Conservation (phyloP, 2,797 vertebrate genomes). For the Tachyglossus aculeatus region DNA sequence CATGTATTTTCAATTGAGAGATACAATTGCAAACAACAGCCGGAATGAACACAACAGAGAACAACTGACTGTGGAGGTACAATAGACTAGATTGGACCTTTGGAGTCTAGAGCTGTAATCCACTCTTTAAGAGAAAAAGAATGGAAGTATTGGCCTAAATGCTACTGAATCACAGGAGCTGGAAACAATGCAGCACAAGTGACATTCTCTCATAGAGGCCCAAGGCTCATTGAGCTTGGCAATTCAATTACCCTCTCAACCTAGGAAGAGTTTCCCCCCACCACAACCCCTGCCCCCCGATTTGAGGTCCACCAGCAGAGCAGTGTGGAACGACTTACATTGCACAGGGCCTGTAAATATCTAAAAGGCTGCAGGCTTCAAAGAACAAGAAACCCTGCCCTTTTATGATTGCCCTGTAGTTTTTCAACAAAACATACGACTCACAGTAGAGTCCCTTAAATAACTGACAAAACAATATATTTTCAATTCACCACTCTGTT, state of each 20-base stretch:
- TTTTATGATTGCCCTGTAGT: slow-evolving; percentile 55
- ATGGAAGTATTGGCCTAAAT: slow-evolving; percentile 60
- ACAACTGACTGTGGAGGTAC: slow-evolving; percentile 43
- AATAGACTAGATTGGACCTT: slow-evolving; percentile 55
- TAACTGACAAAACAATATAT: slow-evolving; percentile 48
- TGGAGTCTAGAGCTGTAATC: slow-evolving; percentile 64
- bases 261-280: slow-evolving; percentile 44
- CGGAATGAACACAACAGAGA: slow-evolving; percentile 27
- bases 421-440: slow-evolving; percentile 52
- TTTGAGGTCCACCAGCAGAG: slow-evolving; percentile 45
- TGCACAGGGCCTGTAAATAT: slow-evolving; percentile 55
- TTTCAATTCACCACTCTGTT: slow-evolving; percentile 35
- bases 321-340: slow-evolving; percentile 25
- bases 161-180: slow-evolving; percentile 49
- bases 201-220: slow-evolving; percentile 60
- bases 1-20: slow-evolving; percentile 32
- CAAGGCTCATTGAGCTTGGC: slow-evolving; percentile 63
- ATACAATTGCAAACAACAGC: slow-evolving; percentile 24
- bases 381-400: slow-evolving; percentile 66
- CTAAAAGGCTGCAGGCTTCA: slow-evolving; percentile 65
- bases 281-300: slow-evolving; percentile 31
- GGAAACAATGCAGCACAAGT: slow-evolving; percentile 53
- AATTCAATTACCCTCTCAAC: slow-evolving; percentile 75
- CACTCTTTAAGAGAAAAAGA: slow-evolving; percentile 65
- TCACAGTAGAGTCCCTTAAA: slow-evolving; percentile 52